Base-by-base conservation (phyloP, 2,888 invertebrate genomes). In the Cataglyphis albicans region DNA sequence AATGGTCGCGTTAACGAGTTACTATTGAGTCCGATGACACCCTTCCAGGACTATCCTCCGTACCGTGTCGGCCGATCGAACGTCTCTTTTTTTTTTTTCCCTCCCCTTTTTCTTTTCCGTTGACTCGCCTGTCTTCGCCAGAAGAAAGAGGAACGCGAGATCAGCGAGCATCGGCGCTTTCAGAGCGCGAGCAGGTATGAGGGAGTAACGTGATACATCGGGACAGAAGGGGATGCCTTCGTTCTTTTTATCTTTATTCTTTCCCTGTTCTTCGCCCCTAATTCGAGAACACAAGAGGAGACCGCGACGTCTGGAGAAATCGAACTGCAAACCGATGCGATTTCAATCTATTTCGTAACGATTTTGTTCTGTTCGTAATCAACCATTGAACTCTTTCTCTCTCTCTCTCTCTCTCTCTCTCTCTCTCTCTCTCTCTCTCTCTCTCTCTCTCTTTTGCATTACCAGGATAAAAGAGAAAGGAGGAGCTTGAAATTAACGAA, bases 1-100 rank as follows among this genome's bases (percentile, higher is more conserved):
- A 93, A 92, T 92, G 89, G 91, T 59, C 74, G 74, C 84, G 92
- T 92, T 93, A 92, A 93, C 93, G 93, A 93, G 92, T 93, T 93
- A 88, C 90, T 86, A 91, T 90, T 90, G 90, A 88, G 82, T 75
- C 81, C 86, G 84, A 80, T 88, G 87, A 87, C 83, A 88, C 88
- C 89, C 86, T 89, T 85, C 81, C 81, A 82, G 29, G 67, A 74
- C 83, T 80, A 88, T 86, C 83, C 84, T 89, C 74, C 67, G 65
- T 41, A 41, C 83, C 52, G 52, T 75, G 87, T 82, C 85, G 81
- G 61, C 65, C 85, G 85, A 86, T 88, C 86, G 76, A 78, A 68
- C 72, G 61, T 85, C 73, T 84, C 81, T 74, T 70, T 85, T 78
- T 87, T 84, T 81, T 83, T 84, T 81, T 83, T 76, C 84, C 83